Conservation (phyloP, 2,888 invertebrate species). For the Pandemis corylana region DNA sequence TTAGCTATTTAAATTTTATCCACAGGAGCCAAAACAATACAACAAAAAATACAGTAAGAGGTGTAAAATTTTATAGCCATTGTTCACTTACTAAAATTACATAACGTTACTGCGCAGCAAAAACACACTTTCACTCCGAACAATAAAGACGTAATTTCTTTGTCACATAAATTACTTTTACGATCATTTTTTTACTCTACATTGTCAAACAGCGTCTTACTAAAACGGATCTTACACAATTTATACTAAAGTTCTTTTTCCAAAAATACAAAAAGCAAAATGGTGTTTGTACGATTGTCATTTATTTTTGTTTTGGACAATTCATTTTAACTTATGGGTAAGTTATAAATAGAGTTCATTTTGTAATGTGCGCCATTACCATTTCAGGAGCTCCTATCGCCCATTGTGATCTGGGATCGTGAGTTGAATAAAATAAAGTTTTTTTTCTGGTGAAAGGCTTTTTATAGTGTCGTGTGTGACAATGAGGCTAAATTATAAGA, state of each 20-base stretch:
- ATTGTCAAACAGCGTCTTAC: conserved; percentile 21
- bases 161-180: conserved; percentile 39
- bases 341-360: conserved; percentile 19
- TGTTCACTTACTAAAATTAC: conserved; percentile 52
- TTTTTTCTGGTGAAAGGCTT: conserved; percentile 56
- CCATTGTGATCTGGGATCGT: conserved; percentile 61
- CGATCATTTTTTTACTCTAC: conserved; percentile 30
- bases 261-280: conserved; percentile 5
- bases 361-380: conserved; percentile 33
- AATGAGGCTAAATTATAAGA: conserved; percentile 52
- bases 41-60: conserved; percentile 56
- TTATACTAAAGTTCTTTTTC: conserved; percentile 6
- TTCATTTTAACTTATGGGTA: conserved; percentile 23
- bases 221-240: conserved; percentile 1
- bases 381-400: conserved; percentile 57
- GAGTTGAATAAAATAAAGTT: conserved; percentile 56
- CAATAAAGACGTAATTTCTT: conserved; percentile 39
- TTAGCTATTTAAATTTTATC: background rate
- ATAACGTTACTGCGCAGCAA: conserved; percentile 29
- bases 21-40: conserved; percentile 42
- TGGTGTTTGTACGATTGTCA: conserved; percentile 26
- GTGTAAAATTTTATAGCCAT: conserved; percentile 65
- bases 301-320: conserved; percentile 19
- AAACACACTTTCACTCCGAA: conserved; percentile 41
- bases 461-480: conserved; percentile 54